A percentile compares a stretch with the other conserved stretches of the same genome.
Conservation (phyloP, 1,140 invertebrate genomes). For the Diabrotica virgifera region DNA sequence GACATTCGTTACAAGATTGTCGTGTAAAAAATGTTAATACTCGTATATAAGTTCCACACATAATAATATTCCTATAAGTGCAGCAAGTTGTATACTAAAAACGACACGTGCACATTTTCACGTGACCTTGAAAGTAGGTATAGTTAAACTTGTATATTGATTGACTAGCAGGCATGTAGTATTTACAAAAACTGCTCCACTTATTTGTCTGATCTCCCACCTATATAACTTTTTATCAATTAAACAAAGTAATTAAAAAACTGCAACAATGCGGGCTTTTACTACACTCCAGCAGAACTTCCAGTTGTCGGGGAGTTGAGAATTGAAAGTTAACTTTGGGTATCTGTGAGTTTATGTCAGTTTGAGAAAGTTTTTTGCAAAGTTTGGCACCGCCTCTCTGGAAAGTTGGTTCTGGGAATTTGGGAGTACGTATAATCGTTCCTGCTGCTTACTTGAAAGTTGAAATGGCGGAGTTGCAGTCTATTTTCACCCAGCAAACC, state of each 20-base stretch:
- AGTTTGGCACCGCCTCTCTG: constrained; percentile 38
- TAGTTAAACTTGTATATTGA: too few relatives aligned
- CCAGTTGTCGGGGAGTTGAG: constrained; percentile 10
- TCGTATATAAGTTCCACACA: too few relatives aligned
- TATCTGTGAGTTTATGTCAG: constrained; percentile 40
- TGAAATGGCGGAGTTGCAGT: constrained; percentile 1
- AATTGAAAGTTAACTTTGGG: constrained; percentile 18
- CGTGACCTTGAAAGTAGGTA: too few relatives aligned
- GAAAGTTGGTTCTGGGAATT: constrained; percentile 36
- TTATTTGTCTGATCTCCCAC: too few relatives aligned
- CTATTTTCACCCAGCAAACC: background rate
- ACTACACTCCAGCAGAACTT: background rate
- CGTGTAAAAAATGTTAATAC: too few relatives aligned
- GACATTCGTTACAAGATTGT: too few relatives aligned
- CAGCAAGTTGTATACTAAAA: too few relatives aligned
- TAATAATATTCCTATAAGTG: too few relatives aligned
- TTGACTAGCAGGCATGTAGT: too few relatives aligned
- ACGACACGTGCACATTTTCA: too few relatives aligned
- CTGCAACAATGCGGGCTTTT: background rate
- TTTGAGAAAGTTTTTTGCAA: constrained; percentile 43
- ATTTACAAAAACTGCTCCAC: too few relatives aligned
- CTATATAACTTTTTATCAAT: too few relatives aligned
- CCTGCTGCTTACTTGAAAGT: background rate
- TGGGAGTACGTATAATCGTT: constrained; percentile 15
- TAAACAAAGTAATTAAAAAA: background rate